These are phyloP conservation scores for Thamnophis sirtalis DNA, from an alignment of 2,113 vertebrate species.

Conservation along the genomic window DNA sequence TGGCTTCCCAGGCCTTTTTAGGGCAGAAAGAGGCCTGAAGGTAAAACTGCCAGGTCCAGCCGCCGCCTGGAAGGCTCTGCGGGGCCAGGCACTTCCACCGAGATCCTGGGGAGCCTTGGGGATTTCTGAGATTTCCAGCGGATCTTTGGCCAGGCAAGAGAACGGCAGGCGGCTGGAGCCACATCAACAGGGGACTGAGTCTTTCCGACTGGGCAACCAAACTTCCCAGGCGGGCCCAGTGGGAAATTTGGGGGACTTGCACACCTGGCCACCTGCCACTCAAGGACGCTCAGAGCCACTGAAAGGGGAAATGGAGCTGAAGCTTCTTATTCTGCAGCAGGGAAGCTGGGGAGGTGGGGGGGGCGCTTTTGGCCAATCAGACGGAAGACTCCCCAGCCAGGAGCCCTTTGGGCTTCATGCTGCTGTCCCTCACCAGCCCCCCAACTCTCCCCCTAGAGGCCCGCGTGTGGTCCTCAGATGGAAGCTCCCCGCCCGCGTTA, in stretches of 20 bases:
- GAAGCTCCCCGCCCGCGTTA: background rate
- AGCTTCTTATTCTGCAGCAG: background rate
- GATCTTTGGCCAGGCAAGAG: background rate
- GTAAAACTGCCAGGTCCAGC: background rate
- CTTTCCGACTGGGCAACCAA: background rate
- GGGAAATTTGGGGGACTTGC: background rate
- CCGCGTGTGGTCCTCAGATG: background rate
- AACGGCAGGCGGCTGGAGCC: background rate
- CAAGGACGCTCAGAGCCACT: background rate
- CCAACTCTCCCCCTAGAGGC: no score
- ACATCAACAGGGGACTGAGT: background rate
- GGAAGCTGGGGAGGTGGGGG: no score
- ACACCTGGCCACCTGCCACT: background rate
- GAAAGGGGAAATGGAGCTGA: background rate
- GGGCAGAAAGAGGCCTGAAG: background rate
- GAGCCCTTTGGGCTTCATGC: background rate
- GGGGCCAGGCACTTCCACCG: no score
- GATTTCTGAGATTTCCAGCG: background rate
- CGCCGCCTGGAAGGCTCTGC: background rate
- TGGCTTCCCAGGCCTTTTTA: background rate
- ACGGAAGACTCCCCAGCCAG: background rate
- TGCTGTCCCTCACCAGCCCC: background rate
- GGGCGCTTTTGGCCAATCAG: background rate
- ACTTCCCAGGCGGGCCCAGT: background rate
- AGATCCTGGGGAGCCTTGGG: background rate